Evolutionary conservation across 2,113 vertebrate genomes (phyloP), one percentile per base, ranked within the genome.

Genomic region (Misgurnus anguillicaudatus): DNA sequence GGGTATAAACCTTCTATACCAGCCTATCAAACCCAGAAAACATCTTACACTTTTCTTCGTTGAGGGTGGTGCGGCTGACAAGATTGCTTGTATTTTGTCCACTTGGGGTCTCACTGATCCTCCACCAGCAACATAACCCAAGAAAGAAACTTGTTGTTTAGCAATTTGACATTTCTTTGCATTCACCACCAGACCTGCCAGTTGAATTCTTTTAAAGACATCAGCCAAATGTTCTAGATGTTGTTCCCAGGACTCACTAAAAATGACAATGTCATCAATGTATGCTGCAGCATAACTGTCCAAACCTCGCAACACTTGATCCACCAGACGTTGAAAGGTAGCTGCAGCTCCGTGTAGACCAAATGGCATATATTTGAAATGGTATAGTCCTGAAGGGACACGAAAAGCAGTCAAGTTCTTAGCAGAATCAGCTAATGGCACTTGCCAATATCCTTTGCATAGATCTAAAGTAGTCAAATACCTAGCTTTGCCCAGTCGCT

Each of bases 401-500:
- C 13, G n/a, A 31, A 79, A 82, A 2, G 70, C 81, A 11, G 55
- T 75, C 11, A 72, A 6, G 4, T 55, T 7, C 4, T 57, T 71
- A 1, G 19, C 66, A 2, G 11, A 53, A 5, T 14, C 17, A 10
- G 42, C 5, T 45, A 82, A 38, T 39, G 58, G 24, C 4, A 75
- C 71, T 4, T 83, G 64, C 55, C 57, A 80, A 8, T 72, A 80
- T 6, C 65, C 60, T 17, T 79, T 75, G 17, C 78, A 53, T 7
- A 77, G 7, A 10, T 77, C 36, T 0, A 84, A 1, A 3, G 69
- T 58, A 7, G 75, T 68, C 0, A 78, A 17, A 55, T 39, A 70
- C 38, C 53, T 76, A 16, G 71, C 75, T 31, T 62, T 79, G 4
- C 75, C 70, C 17, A 76, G 51, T 3, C 39, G 1, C 16, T 81